Evolutionary conservation across 2,888 invertebrate genomes (phyloP).

Genomic region (Acanthosepion pharaonis): DNA sequence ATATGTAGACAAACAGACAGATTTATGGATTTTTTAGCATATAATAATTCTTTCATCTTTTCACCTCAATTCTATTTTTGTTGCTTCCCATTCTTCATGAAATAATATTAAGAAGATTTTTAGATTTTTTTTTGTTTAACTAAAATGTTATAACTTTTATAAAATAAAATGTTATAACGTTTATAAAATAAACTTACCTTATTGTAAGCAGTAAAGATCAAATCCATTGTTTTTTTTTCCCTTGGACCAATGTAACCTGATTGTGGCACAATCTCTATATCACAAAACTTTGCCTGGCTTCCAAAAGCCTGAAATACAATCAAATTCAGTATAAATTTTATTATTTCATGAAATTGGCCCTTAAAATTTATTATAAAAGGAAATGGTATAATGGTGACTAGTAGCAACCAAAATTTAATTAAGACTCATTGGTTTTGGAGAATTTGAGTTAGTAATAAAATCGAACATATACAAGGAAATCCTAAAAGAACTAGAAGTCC

Average conservation of each 20-base stretch:
- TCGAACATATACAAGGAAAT: too few species aligned
- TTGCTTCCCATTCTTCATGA: not conserved
- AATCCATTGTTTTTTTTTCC: conserved; percentile 60
- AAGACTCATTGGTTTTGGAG: too few species aligned
- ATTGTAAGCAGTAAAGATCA: conserved; percentile 62
- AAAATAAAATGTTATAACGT: too few species aligned
- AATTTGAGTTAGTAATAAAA: not conserved
- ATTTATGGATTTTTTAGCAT: not conserved
- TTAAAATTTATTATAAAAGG: not conserved
- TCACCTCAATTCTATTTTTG: not conserved
- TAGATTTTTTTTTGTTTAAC: not conserved
- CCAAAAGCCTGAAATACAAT: conserved; percentile 60
- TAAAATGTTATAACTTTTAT: too few species aligned
- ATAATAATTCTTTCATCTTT: not conserved
- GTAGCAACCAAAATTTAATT: too few species aligned
- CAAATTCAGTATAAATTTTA: not conserved
- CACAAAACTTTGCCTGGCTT: conserved; percentile 60
- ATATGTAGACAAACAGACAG: not conserved
- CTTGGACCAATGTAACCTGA: conserved; percentile 61
- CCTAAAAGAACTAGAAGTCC: too few species aligned
- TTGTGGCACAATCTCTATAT: conserved; percentile 61
- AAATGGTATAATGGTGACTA: too few species aligned
- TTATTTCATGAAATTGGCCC: not conserved
- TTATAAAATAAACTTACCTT: conserved; percentile 55
- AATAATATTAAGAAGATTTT: not conserved